These are phyloP conservation scores for Agelaius tricolor DNA, from an alignment of 2,113 vertebrate genomes.

Conservation along the genomic window DNA sequence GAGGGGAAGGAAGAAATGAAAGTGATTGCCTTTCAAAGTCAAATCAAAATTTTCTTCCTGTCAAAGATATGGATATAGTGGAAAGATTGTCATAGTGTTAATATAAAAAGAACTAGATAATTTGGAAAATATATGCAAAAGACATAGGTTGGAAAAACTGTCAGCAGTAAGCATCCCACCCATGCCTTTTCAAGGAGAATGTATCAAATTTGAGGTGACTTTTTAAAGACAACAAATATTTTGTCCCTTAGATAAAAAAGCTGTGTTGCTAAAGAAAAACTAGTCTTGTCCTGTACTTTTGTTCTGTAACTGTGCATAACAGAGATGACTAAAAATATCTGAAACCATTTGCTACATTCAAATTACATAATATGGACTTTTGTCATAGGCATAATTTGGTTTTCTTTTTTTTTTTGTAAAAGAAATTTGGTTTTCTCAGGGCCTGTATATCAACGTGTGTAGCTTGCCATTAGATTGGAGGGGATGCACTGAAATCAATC, in stretches of 20 bases:
- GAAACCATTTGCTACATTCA: not conserved
- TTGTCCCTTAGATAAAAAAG: not conserved
- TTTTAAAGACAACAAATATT: not conserved
- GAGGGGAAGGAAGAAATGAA: not conserved
- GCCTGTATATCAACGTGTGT: not conserved
- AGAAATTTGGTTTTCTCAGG: not conserved
- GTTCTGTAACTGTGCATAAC: not conserved
- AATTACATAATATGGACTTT: not conserved
- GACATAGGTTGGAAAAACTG: not conserved
- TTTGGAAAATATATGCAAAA: not conserved
- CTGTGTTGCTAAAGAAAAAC: not conserved
- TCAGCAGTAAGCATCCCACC: not conserved
- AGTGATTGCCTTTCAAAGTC: not conserved
- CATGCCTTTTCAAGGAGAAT: not conserved
- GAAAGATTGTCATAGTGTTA: slow-evolving; percentile 11
- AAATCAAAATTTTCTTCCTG: slow-evolving; percentile 1
- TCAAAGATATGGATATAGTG: not conserved
- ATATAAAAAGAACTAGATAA: slow-evolving; percentile 23
- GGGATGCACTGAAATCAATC: not conserved
- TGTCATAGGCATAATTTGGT: not conserved
- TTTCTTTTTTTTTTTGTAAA: not conserved
- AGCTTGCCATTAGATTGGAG: not conserved
- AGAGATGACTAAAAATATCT: not conserved
- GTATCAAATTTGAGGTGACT: not conserved
- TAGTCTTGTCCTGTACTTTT: not conserved